Base-by-base conservation (phyloP, 2,888 invertebrate genomes). In the Chaetogeoica ovagalla region DNA sequence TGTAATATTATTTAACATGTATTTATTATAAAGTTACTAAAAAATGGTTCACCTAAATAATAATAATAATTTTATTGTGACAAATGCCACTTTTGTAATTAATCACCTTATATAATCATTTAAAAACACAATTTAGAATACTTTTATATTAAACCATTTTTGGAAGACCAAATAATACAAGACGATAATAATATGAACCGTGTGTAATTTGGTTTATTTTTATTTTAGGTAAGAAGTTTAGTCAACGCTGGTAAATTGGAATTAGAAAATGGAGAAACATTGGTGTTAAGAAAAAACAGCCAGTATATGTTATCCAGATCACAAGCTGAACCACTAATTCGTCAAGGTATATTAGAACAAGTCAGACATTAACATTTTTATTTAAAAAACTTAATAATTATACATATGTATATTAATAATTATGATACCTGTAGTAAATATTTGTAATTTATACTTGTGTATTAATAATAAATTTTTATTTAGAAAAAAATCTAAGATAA, bases 161-260 rank as follows among this genome's bases (percentile, higher is more conserved):
- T 59, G 48, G 3, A 48, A 15, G 13, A 11, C 15, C 13, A 48
- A n/a, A 30, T 30, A 30, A 30, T 30, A 30, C 30, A 30, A 4
- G 30, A 30, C 30, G 4, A 30, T 30, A 30, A n/a, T n/a, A n/a
- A n/a, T 30, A 30, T 30, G 30, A 30, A 4, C 30, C 4, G 30
- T 30, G 30, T 30, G 30, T 30, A 30, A 30, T 1, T 30, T 4
- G 30, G 30, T 30, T 30, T 52, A 52, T 52, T 57, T 81, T 17
- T 39, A 81, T 84, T 84, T 52, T 83, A 90, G 89, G 91, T 91
- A 3, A 89, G 94, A 21, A 97, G 97, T 86, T 85, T 96, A 68
- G 88, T 90, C 68, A 96, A 98, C 86, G 96, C 96, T 87, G 98
- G 98, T 0, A 96, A 94, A 86, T 91, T 96, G 84, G 98, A 98